These are phyloP conservation scores for Xylocopa sonorina DNA, from an alignment of 1,140 invertebrate species.

Conservation along the genomic window DNA sequence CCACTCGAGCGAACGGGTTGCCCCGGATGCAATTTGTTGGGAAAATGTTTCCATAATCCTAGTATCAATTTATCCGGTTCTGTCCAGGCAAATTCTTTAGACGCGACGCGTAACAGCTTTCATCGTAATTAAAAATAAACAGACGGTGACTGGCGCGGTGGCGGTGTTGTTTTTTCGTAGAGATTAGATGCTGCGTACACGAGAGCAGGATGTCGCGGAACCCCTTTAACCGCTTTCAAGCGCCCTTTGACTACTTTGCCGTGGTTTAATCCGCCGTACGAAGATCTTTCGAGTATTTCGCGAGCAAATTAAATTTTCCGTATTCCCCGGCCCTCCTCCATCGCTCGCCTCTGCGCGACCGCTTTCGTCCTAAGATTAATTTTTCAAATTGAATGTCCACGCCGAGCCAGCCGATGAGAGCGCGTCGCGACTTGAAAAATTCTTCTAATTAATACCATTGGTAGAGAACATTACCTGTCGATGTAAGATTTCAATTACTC, in stretches of 20 bases:
- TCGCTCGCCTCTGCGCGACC: neutral
- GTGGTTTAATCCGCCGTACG: slow-evolving; percentile 28
- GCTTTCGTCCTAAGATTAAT: slow-evolving; percentile 38
- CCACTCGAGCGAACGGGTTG: too few species aligned
- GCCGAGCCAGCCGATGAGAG: neutral
- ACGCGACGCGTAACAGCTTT: neutral
- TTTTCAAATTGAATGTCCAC: slow-evolving; percentile 44
- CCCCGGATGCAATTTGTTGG: neutral
- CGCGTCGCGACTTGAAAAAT: neutral
- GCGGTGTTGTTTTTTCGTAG: neutral
- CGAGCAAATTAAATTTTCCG: slow-evolving; percentile 45
- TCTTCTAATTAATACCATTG: neutral
- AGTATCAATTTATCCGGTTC: neutral
- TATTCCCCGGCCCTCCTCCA: slow-evolving; percentile 11
- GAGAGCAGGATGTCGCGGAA: slow-evolving; percentile 24
- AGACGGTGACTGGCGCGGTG: too few species aligned
- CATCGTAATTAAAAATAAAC: slow-evolving; percentile 19
- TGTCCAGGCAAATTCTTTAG: neutral
- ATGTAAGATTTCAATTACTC: neutral
- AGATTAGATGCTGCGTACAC: slow-evolving; percentile 7
- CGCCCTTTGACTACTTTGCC: slow-evolving; percentile 28
- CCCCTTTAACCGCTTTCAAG: slow-evolving; percentile 22
- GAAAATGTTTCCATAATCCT: neutral
- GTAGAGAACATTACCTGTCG: neutral
- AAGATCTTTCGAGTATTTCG: slow-evolving; percentile 33